A percentile compares a stretch with the other conserved stretches of the same genome.
Evolutionary conservation across 2,797 vertebrate species (phyloP).

Genomic region (Aulostomus chinensis): DNA sequence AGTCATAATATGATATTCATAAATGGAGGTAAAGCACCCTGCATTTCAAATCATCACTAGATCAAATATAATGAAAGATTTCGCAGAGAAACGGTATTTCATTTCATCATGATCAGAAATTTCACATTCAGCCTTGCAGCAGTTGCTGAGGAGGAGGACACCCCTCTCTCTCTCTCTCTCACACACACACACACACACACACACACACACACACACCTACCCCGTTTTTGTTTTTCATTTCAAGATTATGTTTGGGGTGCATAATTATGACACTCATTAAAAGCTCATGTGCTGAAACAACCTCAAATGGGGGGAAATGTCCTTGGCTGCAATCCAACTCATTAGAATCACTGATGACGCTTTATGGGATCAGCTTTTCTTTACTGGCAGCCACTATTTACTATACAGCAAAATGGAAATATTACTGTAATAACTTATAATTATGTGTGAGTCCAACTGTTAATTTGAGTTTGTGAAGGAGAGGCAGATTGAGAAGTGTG

Average conservation of each 20-base stretch:
- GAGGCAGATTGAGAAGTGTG: slow-evolving; percentile 57
- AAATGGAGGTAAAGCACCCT: slow-evolving; percentile 66
- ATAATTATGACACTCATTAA: slow-evolving; percentile 78
- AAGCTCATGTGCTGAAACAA: slow-evolving; percentile 65
- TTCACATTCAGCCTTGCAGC: slow-evolving; percentile 55
- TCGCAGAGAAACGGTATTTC: slow-evolving; percentile 52
- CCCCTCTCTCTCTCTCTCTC: too few relatives aligned
- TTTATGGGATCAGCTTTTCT: slow-evolving; percentile 64
- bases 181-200: too few relatives aligned
- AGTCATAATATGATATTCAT: slow-evolving; percentile 72
- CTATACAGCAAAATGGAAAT: slow-evolving; percentile 64
- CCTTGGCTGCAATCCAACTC: slow-evolving; percentile 72
- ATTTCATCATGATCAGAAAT: slow-evolving; percentile 49
- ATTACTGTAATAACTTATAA: slow-evolving; percentile 76
- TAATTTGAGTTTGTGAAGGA: slow-evolving; percentile 59
- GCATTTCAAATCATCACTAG: slow-evolving; percentile 54
- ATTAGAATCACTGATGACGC: slow-evolving; percentile 70
- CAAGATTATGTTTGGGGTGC: slow-evolving; percentile 73
- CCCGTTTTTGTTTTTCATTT: slow-evolving; percentile 63
- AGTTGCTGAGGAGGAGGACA: slow-evolving; percentile 42
- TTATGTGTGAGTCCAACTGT: slow-evolving; percentile 65
- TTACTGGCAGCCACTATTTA: slow-evolving; percentile 69
- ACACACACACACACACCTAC: background rate
- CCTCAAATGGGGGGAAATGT: slow-evolving; percentile 70
- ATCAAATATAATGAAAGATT: slow-evolving; percentile 53